phyloP scores from a whole-genome alignment of 2,888 invertebrate genomes.

The Strigamia crassipes region DNA sequence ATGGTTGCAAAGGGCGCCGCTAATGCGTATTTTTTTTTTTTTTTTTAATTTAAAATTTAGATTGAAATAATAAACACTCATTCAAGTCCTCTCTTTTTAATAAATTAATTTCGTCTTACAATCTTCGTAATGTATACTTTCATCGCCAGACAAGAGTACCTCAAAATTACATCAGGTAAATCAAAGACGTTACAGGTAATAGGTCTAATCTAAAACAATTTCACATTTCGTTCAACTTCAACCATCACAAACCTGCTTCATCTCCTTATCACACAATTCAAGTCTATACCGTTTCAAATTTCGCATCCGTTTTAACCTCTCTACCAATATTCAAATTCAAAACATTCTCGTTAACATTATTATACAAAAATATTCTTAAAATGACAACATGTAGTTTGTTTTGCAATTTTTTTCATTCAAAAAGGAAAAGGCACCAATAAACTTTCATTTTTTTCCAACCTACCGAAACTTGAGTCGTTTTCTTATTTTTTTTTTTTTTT shows the following conservation, averaged over 20 bases:
- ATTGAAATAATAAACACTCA: neutral
- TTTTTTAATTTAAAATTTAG: neutral
- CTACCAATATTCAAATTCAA: constrained; percentile 12
- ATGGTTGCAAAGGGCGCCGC: too few species aligned
- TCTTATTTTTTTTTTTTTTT: too few species aligned
- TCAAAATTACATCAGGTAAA: constrained; percentile 45
- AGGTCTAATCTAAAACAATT: neutral
- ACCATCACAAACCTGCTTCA: neutral
- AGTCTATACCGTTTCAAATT: neutral
- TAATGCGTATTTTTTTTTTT: too few species aligned
- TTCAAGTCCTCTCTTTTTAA: constrained; percentile 39
- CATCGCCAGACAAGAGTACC: constrained; percentile 27
- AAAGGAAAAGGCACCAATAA: constrained; percentile 34
- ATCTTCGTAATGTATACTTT: constrained; percentile 12
- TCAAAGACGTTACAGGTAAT: constrained; percentile 14
- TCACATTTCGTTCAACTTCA: constrained; percentile 22
- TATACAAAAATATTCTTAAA: constrained; percentile 34
- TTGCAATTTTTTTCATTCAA: neutral
- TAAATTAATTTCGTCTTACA: constrained; percentile 39
- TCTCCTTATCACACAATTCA: neutral
- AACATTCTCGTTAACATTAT: neutral
- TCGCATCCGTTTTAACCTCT: neutral
- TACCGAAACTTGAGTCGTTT: neutral
- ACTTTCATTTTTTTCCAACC: neutral
- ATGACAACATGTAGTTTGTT: neutral